These are phyloP conservation scores for Actinernus sp. DNA, from an alignment of 92 coral and sea anemone genomes.

Conservation along the genomic window DNA sequence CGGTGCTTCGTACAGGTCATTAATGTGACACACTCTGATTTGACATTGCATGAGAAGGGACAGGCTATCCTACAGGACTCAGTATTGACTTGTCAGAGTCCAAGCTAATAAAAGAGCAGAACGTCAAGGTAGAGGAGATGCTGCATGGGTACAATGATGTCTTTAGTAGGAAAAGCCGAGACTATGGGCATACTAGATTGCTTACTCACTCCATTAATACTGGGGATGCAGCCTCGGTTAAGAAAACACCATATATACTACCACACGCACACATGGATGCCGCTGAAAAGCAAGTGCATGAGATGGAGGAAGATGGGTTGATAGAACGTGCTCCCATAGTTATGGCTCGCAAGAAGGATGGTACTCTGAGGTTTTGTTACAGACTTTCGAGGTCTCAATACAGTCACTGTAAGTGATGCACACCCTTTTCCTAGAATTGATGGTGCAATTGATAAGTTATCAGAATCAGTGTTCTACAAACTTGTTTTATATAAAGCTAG, in stretches of 20 bases:
- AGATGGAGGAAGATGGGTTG: slow-evolving; percentile 29
- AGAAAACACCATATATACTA: slow-evolving; percentile 23
- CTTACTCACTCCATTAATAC: slow-evolving; percentile 25
- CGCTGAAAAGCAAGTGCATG: slow-evolving; percentile 21
- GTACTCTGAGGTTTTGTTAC: slow-evolving; percentile 24
- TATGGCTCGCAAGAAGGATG: slow-evolving; percentile 24
- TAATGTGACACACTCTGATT: slow-evolving; percentile 1
- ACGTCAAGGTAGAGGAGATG: neutral
- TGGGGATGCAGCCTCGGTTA: slow-evolving; percentile 17
- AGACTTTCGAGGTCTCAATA: slow-evolving; percentile 13
- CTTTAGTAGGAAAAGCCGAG: neutral
- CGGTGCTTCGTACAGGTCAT: slow-evolving; percentile 10
- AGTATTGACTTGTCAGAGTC: slow-evolving; percentile 29
- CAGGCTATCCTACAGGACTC: no score
- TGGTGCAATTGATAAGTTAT: slow-evolving; percentile 17
- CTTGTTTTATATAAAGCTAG: no score
- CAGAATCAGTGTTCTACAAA: no score
- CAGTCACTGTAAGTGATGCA: slow-evolving; percentile 22
- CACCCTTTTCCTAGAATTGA: slow-evolving; percentile 18
- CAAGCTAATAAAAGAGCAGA: slow-evolving; percentile 18
- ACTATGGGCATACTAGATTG: slow-evolving; percentile 21
- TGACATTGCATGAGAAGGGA: neutral
- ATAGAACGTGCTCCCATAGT: slow-evolving; percentile 20
- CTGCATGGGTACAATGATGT: neutral
- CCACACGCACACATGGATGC: slow-evolving; percentile 25